Percentiles rank a stretch among this genome's conserved stretches.
Conservation (phyloP, 2,888 invertebrate genomes). For the Cremastobaeus sp. region DNA sequence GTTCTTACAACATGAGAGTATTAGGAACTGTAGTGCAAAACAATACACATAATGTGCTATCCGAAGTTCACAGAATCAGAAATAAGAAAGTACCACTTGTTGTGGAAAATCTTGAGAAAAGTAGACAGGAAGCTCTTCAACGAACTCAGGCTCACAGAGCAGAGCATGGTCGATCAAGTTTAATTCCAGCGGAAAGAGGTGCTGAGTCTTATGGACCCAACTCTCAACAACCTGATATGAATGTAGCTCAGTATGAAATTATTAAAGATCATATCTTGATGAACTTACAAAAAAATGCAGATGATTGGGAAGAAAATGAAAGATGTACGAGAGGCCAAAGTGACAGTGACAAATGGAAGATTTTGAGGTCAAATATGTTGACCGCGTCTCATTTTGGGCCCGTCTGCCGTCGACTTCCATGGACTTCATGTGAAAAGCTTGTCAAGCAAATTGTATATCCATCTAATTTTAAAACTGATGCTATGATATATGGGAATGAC, state of each 20-base stretch:
- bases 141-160: background rate
- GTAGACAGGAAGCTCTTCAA: background rate
- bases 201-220: constrained; percentile 3
- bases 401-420: background rate
- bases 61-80: background rate
- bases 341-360: constrained; percentile 36
- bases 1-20: constrained; percentile 14
- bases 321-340: constrained; percentile 25
- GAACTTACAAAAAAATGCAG: background rate
- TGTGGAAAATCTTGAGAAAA: constrained; percentile 5
- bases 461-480: constrained; percentile 7
- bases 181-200: background rate
- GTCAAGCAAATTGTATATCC: too few species aligned
- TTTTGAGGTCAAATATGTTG: constrained; percentile 37
- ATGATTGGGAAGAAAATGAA: constrained; percentile 13
- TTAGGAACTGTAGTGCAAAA: constrained; percentile 19
- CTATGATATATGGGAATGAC: constrained; percentile 16
- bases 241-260: background rate
- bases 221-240: too few species aligned
- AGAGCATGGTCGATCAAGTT: too few species aligned
- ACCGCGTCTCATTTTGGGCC: constrained; percentile 59
- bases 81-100: background rate
- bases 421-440: background rate
- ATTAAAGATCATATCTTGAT: background rate
- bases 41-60: constrained; percentile 8